Base-by-base conservation (phyloP, 2,113 vertebrate genomes). In the Tachycineta bicolor region DNA sequence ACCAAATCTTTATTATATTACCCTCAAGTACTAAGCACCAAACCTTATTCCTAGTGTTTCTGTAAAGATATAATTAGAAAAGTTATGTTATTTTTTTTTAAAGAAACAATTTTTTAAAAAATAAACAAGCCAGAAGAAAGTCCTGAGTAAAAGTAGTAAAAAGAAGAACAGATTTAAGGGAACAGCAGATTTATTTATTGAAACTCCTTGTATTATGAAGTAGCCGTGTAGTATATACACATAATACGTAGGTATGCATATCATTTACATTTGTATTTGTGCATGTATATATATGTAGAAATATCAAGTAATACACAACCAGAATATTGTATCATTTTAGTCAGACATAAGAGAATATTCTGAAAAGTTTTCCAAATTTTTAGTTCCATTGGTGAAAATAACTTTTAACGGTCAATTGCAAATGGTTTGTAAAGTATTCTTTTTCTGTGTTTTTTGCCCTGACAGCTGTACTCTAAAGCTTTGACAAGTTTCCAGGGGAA, bases 401-500 rank as follows among this genome's bases (percentile, higher is more conserved):
- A 46, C 29, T 63, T 67, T 63, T 88, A 85, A 82, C 91, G 46
- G 50, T 91, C 83, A 94, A 71, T 53, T 69, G 24, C 18, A 83
- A 90, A 63, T 80, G 85, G 50, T 84, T 93, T 93, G 64, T 71
- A 4, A 87, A 90, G 46, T 85, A 74, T 69, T 70, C 5, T 19
- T 93, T 80, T 93, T 65, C 63, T 74, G 50, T 2, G 1, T 9
- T 76, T 94, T 79, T 89, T 93, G 74, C 71, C 56, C 81, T 94
- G 41, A 83, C 50, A 84, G 55, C 59, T 88, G 74, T 59, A 82
- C 44, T 76, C 62, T 65, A 73, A 84, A 82, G 62, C 63, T 87
- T 76, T 93, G 77, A 90, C 46, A 86, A 86, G 47, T 83, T 94
- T 96, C 82, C 82, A 90, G 47, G 59, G 53, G 25, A 90, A 67